phyloP scores from a whole-genome alignment of 2,888 invertebrate species.

The Nephrotoma flavescens region DNA sequence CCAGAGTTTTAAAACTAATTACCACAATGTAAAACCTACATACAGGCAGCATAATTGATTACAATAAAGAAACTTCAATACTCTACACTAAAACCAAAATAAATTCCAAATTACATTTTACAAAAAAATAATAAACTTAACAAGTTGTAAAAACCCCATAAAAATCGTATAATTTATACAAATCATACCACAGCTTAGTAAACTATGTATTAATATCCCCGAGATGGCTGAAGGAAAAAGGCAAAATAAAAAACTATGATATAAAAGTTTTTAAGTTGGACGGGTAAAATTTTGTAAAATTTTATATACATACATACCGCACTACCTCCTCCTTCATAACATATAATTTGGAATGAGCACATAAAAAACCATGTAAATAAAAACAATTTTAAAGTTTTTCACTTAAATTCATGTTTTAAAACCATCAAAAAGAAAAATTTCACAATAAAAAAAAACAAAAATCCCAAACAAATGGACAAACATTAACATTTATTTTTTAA shows the following conservation, averaged over 20 bases:
- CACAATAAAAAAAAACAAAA: neutral
- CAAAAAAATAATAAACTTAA: neutral
- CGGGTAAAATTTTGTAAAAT: neutral
- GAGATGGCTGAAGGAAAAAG: neutral
- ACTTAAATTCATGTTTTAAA: neutral
- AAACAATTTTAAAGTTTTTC: neutral
- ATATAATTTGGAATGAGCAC: neutral
- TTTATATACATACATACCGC: neutral
- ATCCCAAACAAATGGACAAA: neutral
- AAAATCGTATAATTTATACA: neutral
- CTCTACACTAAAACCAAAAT: neutral
- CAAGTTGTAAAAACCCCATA: neutral
- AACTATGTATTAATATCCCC: neutral
- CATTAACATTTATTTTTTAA: neutral
- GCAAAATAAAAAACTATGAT: neutral
- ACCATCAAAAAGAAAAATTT: neutral
- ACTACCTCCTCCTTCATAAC: neutral
- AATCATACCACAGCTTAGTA: neutral
- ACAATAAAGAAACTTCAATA: too few species aligned
- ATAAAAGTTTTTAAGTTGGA: neutral
- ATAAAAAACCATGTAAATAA: neutral
- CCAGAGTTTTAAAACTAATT: too few species aligned
- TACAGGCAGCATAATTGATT: too few species aligned
- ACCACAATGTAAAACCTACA: too few species aligned
- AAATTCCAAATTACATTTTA: neutral